phyloP scores from a whole-genome alignment of 2,888 invertebrate species.

The Chrysodeixis includens region DNA sequence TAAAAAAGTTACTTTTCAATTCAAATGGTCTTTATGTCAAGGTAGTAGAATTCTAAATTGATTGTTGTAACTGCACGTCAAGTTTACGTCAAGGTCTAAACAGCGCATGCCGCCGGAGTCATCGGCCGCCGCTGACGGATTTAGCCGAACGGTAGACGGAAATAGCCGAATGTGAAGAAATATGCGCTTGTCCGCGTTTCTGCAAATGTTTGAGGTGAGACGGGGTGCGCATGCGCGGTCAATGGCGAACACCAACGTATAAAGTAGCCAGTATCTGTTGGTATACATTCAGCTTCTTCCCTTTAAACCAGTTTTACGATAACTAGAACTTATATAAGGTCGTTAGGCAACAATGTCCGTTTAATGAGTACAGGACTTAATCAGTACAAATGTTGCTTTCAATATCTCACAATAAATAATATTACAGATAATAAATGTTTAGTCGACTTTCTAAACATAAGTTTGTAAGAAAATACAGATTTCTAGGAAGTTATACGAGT shows the following conservation, averaged over 20 bases:
- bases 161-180: slow-evolving; percentile 85
- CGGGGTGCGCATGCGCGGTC: slow-evolving; percentile 64
- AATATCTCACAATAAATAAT: slow-evolving; percentile 3
- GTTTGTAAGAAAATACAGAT: slow-evolving; percentile 12
- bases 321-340: slow-evolving; percentile 24
- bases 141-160: slow-evolving; percentile 83
- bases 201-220: slow-evolving; percentile 72
- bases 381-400: slow-evolving; percentile 10
- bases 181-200: slow-evolving; percentile 78
- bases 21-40: slow-evolving; percentile 47
- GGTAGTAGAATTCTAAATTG: slow-evolving; percentile 65
- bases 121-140: slow-evolving; percentile 85
- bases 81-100: slow-evolving; percentile 80
- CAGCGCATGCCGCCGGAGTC: slow-evolving; percentile 82
- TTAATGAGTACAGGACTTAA: slow-evolving; percentile 17
- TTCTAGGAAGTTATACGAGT: slow-evolving; percentile 18
- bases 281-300: slow-evolving; percentile 9
- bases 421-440: slow-evolving; percentile 8
- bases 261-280: slow-evolving; percentile 2
- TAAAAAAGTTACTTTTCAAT: slow-evolving; percentile 25
- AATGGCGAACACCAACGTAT: slow-evolving; percentile 66
- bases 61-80: slow-evolving; percentile 64
- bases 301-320: slow-evolving; percentile 46
- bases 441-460: slow-evolving; percentile 16
- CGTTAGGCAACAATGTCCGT: slow-evolving; percentile 11